Evolutionary conservation across 2,113 vertebrate genomes (phyloP).

Genomic region (Marcusenius ussheri): DNA sequence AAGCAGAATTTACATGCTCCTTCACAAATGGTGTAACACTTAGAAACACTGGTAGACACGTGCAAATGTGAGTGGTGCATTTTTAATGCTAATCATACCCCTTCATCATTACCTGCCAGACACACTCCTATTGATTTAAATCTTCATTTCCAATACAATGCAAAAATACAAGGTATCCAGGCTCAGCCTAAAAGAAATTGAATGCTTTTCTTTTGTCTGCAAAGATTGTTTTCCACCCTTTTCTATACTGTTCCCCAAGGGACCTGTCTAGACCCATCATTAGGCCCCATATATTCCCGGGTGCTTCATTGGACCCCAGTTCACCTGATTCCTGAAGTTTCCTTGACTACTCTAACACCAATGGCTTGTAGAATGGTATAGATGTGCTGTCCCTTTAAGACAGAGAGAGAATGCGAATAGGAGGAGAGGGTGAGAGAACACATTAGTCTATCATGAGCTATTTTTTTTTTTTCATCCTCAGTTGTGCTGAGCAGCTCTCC

Average conservation of each 20-base stretch:
- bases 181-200: not conserved
- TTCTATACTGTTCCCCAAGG: too few species aligned
- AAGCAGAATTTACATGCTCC: not conserved
- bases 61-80: not conserved
- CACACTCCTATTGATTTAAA: not conserved
- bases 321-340: not conserved
- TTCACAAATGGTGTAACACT: not conserved
- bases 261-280: not conserved
- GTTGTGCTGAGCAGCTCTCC: slow-evolving; percentile 20
- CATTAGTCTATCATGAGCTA: slow-evolving; percentile 30
- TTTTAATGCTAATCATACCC: not conserved
- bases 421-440: not conserved
- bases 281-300: not conserved
- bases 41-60: not conserved
- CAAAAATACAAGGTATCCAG: not conserved
- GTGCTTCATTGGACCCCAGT: not conserved
- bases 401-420: not conserved
- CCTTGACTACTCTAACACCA: slow-evolving; percentile 11
- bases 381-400: slow-evolving; percentile 24
- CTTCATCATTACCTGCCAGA: not conserved
- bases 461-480: slow-evolving; percentile 25
- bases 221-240: not conserved
- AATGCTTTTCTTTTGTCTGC: not conserved
- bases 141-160: not conserved
- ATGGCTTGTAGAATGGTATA: slow-evolving; percentile 10